phyloP scores from a whole-genome alignment of 2,888 invertebrate species.

The Selenia dentaria region DNA sequence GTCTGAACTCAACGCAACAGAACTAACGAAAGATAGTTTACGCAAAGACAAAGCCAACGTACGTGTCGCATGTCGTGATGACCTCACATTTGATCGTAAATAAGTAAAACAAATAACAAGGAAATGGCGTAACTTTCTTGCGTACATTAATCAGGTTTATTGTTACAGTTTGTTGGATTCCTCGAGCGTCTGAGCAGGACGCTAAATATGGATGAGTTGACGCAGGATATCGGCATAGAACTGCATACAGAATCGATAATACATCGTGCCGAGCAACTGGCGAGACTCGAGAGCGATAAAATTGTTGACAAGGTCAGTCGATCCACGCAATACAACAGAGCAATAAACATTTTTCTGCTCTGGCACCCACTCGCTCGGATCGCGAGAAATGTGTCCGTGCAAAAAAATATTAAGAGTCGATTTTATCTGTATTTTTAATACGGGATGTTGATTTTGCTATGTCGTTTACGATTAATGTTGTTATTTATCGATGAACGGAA shows the following conservation, averaged over 20 bases:
- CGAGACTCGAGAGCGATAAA: slow-evolving; percentile 92
- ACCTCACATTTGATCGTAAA: slow-evolving; percentile 16
- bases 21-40: slow-evolving; percentile 88
- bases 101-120: slow-evolving; percentile 19
- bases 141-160: slow-evolving; percentile 30
- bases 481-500: slow-evolving; percentile 16
- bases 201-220: slow-evolving; percentile 93
- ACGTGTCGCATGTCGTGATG: slow-evolving; percentile 47
- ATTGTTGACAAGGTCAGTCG: slow-evolving; percentile 90
- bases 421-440: slow-evolving; percentile 20
- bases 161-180: slow-evolving; percentile 90
- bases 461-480: slow-evolving; percentile 7
- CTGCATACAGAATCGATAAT: slow-evolving; percentile 93
- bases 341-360: slow-evolving; percentile 15
- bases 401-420: slow-evolving; percentile 18
- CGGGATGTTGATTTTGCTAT: slow-evolving; percentile 20
- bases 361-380: slow-evolving; percentile 12
- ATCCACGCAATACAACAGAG: slow-evolving; percentile 12
- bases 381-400: slow-evolving; percentile 19
- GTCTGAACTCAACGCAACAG: slow-evolving; percentile 90
- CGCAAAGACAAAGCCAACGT: slow-evolving; percentile 92
- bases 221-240: slow-evolving; percentile 91
- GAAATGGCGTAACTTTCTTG: slow-evolving; percentile 21
- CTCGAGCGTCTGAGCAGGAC: slow-evolving; percentile 92
- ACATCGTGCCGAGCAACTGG: slow-evolving; percentile 93